Percentiles rank a stretch among this genome's conserved stretches.
phyloP scores from a whole-genome alignment of 2,113 vertebrate species.

The Apteryx owenii region DNA sequence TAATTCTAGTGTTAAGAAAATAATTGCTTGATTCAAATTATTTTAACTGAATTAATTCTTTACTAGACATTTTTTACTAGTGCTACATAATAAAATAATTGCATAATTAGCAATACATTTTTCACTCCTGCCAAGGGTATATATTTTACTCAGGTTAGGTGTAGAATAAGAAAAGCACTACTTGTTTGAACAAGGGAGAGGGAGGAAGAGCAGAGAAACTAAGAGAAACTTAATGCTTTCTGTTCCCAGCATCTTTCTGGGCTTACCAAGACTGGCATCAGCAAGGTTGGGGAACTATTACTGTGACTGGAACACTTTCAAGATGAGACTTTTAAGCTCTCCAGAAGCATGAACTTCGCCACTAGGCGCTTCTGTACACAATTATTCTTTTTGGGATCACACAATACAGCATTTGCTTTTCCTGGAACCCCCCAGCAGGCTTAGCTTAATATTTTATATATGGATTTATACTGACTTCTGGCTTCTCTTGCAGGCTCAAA shows the following conservation, averaged over 20 bases:
- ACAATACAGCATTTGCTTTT: rapidly evolving
- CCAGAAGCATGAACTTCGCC: neutral
- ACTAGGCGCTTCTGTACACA: rapidly evolving
- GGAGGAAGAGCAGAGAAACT: neutral
- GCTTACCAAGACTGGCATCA: neutral
- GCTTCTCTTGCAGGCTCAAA: rapidly evolving
- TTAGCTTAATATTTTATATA: rapidly evolving
- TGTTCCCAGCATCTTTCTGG: neutral
- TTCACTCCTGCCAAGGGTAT: constrained; percentile 76
- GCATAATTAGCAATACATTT: constrained; percentile 81
- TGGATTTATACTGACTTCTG: neutral
- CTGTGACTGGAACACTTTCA: rapidly evolving
- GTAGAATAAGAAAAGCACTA: neutral
- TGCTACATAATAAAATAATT: constrained; percentile 84
- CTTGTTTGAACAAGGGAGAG: neutral
- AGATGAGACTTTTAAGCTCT: neutral
- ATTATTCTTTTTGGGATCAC: neutral
- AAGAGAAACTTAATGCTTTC: neutral
- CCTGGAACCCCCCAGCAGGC: neutral
- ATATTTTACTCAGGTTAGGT: constrained; percentile 72
- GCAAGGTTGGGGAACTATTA: neutral
- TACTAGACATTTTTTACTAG: constrained; percentile 81
- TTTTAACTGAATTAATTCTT: constrained; percentile 86
- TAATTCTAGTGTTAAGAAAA: constrained; percentile 85
- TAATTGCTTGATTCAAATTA: constrained; percentile 86